Conservation (phyloP, 1,140 invertebrate genomes). For the Sycophaga agraensis region DNA sequence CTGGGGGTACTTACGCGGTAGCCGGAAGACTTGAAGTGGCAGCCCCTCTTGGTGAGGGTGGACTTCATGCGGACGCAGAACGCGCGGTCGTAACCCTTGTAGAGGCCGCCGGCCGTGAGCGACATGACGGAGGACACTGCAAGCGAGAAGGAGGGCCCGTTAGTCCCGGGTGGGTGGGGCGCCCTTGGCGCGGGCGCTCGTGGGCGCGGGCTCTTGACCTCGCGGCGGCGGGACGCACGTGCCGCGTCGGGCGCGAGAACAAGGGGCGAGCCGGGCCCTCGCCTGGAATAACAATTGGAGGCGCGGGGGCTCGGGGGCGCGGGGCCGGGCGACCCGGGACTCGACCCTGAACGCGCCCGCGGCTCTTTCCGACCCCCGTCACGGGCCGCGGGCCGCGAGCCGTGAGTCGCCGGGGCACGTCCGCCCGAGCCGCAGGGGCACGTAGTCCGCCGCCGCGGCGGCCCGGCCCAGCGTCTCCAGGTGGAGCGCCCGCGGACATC, state of each 20-base stretch:
- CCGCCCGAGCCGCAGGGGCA: constrained; percentile 15
- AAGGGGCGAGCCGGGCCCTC: neutral
- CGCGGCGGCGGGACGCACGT: neutral
- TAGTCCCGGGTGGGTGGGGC: too few species aligned
- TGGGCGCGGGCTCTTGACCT: neutral
- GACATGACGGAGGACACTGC: constrained; percentile 87
- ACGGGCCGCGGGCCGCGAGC: constrained; percentile 26
- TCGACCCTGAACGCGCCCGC: constrained; percentile 4
- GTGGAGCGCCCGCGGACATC: too few species aligned
- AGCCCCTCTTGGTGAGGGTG: constrained; percentile 93
- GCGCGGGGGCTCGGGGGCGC: constrained; percentile 11
- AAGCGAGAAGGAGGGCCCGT: constrained; percentile 44
- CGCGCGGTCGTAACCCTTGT: constrained; percentile 85
- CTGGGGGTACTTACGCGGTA: constrained; percentile 96
- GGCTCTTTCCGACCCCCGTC: constrained; percentile 37
- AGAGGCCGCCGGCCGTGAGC: constrained; percentile 68
- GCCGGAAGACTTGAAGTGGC: constrained; percentile 97
- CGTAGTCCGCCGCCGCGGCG: constrained; percentile 12
- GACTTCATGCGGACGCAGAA: constrained; percentile 98
- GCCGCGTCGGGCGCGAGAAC: constrained; percentile 1
- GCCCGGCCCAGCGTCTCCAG: too few species aligned
- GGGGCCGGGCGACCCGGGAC: too few species aligned
- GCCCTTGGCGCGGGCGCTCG: neutral
- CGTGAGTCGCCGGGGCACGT: constrained; percentile 30
- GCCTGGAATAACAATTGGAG: constrained; percentile 42